Conservation (phyloP, 35 echinoderm and acorn worm species). For the Acanthaster planci region DNA sequence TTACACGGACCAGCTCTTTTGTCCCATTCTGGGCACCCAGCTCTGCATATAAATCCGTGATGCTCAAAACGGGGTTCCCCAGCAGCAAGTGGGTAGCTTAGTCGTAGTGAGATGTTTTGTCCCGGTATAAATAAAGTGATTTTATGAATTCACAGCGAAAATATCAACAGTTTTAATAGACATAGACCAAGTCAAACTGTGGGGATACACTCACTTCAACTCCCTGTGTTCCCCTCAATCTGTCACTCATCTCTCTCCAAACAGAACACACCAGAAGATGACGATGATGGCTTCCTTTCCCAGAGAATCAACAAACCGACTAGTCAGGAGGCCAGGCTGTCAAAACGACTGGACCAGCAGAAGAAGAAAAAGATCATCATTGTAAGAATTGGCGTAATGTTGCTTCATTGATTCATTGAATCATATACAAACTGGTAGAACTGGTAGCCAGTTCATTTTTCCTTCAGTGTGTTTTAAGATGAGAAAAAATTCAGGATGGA, state of each 20-base stretch:
- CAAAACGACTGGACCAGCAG: constrained; percentile 32
- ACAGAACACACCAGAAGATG: constrained; percentile 14
- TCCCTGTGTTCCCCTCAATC: too few relatives aligned
- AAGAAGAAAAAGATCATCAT: constrained; percentile 72
- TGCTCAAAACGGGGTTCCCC: too few relatives aligned
- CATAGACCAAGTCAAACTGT: too few relatives aligned
- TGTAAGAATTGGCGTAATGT: constrained; percentile 35
- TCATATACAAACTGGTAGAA: background rate
- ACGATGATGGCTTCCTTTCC: background rate
- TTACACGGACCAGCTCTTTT: too few relatives aligned
- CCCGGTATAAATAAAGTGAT: too few relatives aligned
- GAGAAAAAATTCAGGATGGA: background rate
- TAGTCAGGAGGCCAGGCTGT: background rate
- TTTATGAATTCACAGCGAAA: too few relatives aligned
- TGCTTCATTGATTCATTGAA: background rate
- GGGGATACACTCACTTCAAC: too few relatives aligned
- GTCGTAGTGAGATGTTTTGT: too few relatives aligned
- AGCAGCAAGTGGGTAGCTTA: too few relatives aligned
- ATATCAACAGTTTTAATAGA: too few relatives aligned
- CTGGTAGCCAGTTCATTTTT: background rate
- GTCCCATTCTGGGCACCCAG: too few relatives aligned
- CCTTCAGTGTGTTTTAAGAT: background rate
- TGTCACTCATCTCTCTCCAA: background rate
- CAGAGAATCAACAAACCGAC: background rate
- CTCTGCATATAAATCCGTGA: too few relatives aligned